Percentiles rank a stretch among this genome's conserved stretches.
Conservation (phyloP, 2,888 invertebrate species). For the Steinernema scapterisci region DNA sequence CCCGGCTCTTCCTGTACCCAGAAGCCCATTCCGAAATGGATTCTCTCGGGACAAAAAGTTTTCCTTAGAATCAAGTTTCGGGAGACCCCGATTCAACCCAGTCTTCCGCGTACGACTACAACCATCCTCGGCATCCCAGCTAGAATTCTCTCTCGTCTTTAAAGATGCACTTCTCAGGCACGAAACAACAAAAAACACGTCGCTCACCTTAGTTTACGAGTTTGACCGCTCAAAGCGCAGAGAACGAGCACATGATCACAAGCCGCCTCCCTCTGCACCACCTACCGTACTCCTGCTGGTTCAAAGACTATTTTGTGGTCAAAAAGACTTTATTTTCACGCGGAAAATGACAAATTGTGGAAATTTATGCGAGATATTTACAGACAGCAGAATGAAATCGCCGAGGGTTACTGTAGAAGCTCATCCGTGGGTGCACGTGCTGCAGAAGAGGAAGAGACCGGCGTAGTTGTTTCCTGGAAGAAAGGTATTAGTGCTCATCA, state of each 20-base stretch:
- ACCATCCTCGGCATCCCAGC: too few relatives aligned
- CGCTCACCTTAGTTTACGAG: not conserved
- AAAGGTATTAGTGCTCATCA: not conserved
- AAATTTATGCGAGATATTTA: not conserved
- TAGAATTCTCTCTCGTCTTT: too few relatives aligned
- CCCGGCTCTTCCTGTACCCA: too few relatives aligned
- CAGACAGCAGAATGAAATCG: not conserved
- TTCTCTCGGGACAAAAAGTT: too few relatives aligned
- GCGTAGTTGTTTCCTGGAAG: constrained; percentile 21
- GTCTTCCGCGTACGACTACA: too few relatives aligned
- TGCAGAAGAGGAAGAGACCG: constrained; percentile 24
- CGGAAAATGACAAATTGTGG: not conserved
- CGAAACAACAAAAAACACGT: not conserved
- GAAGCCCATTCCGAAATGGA: too few relatives aligned
- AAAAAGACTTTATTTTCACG: not conserved
- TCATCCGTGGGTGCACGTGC: constrained; percentile 9
- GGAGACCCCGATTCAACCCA: too few relatives aligned
- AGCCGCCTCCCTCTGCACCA: not conserved
- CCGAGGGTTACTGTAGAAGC: not conserved
- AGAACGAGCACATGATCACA: not conserved
- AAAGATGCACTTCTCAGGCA: not conserved
- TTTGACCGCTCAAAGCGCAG: not conserved
- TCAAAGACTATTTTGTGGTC: not conserved
- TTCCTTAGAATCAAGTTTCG: too few relatives aligned
- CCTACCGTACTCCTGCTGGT: too few relatives aligned